Evolutionary conservation across 2,113 vertebrate species (phyloP).

Genomic region (Morone saxatilis): DNA sequence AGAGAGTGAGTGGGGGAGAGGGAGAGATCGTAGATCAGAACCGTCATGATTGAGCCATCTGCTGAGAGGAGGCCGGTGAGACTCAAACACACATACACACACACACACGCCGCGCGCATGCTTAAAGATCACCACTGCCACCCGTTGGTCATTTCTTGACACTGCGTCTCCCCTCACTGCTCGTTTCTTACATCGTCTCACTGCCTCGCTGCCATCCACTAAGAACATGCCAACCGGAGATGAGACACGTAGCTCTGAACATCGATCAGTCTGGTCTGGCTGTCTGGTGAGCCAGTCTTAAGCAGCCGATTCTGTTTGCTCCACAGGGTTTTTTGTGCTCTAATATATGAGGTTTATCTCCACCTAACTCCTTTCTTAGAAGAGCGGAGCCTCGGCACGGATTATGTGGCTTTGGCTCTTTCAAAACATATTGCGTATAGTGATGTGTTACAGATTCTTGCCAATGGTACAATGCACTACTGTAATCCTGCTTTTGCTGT

Average conservation of each 20-base stretch:
- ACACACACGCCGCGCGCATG: constrained; percentile 24
- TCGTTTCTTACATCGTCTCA: constrained; percentile 15
- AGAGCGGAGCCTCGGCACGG: constrained; percentile 52
- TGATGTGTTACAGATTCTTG: constrained; percentile 53
- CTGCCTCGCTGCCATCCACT: constrained; percentile 43
- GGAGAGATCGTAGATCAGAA: constrained; percentile 82
- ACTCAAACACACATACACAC: constrained; percentile 35
- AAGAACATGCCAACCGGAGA: constrained; percentile 50
- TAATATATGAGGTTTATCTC: constrained; percentile 71
- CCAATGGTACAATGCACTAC: constrained; percentile 34
- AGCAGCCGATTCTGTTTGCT: constrained; percentile 62
- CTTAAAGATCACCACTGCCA: constrained; percentile 80
- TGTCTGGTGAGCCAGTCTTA: constrained; percentile 68
- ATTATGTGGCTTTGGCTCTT: constrained; percentile 74
- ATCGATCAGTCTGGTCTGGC: constrained; percentile 75
- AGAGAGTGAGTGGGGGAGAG: constrained; percentile 63
- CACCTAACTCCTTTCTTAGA: constrained; percentile 67
- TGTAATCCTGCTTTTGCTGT: constrained; percentile 66
- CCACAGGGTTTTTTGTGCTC: constrained; percentile 51
- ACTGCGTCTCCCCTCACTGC: constrained; percentile 46
- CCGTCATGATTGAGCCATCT: constrained; percentile 86
- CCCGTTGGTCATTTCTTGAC: constrained; percentile 63
- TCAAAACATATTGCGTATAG: constrained; percentile 66
- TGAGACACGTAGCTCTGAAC: constrained; percentile 66
- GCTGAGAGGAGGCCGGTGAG: constrained; percentile 78